A percentile compares a stretch with the other conserved stretches of the same genome.
Conservation (phyloP, 2,113 vertebrate species). For the Dasypus novemcinctus region DNA sequence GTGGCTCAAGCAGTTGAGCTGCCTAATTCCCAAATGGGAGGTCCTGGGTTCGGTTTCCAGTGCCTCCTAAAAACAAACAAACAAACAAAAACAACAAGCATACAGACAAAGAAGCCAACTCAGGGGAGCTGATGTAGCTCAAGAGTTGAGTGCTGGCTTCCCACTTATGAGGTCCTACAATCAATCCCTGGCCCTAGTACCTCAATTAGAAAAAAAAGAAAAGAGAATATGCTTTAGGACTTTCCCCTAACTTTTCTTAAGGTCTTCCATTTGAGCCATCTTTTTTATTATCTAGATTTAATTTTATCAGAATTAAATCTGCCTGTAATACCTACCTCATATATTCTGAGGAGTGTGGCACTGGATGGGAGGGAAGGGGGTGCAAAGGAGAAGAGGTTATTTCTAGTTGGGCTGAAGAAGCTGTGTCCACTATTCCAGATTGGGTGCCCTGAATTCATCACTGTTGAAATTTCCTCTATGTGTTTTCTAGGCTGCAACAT, state of each 20-base stretch:
- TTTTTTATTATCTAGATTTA: constrained; percentile 14
- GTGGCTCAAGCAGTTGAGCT: no score
- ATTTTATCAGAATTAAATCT: background rate
- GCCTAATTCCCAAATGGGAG: no score
- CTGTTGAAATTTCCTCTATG: background rate
- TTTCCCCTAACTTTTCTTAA: background rate
- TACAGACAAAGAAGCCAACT: no score
- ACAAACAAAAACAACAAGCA: no score
- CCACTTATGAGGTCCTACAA: no score
- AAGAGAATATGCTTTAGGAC: background rate
- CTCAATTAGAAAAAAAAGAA: no score
- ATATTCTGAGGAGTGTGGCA: background rate
- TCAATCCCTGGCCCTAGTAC: no score
- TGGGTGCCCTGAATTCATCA: background rate
- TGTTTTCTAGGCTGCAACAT: background rate
- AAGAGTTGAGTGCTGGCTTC: no score
- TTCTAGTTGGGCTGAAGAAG: background rate
- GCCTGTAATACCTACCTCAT: background rate
- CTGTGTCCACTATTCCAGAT: background rate
- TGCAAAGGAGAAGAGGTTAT: background rate
- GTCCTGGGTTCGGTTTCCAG: no score
- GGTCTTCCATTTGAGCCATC: background rate
- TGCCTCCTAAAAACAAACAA: no score
- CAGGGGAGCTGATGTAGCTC: no score
- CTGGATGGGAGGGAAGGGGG: no score